Evolutionary conservation across 2,113 vertebrate species (phyloP).

Genomic region (Dolichallabes microphthalmus): DNA sequence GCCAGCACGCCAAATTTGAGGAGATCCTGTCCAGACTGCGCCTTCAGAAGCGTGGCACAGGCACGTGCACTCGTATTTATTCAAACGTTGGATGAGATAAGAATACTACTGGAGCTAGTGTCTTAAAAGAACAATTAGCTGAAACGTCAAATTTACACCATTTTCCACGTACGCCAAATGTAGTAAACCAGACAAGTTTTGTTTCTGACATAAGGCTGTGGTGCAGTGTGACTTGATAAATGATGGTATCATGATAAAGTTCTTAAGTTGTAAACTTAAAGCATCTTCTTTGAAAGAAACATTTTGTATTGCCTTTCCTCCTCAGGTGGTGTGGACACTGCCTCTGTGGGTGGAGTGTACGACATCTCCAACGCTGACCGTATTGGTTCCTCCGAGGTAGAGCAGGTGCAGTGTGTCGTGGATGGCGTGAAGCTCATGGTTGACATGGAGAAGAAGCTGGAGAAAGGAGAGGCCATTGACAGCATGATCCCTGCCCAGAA

Average conservation of each 20-base stretch:
- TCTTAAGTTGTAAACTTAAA: neutral
- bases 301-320: neutral
- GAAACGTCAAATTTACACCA: neutral
- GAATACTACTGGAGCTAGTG: neutral
- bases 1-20: conserved; percentile 89
- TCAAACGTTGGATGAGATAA: neutral
- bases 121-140: neutral
- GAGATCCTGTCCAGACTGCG: conserved; percentile 88
- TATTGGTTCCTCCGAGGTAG: conserved; percentile 89
- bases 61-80: conserved; percentile 58
- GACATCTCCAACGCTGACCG: conserved; percentile 96
- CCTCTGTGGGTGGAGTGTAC: conserved; percentile 87
- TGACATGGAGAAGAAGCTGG: conserved; percentile 97
- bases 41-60: conserved; percentile 94
- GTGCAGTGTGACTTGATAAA: neutral
- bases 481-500: conserved; percentile 95
- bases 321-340: conserved; percentile 91
- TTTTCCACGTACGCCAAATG: neutral
- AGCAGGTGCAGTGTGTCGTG: conserved; percentile 93
- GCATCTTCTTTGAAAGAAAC: neutral
- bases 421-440: conserved; percentile 95
- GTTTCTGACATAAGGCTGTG: neutral
- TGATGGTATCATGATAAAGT: neutral
- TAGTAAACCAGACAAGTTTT: neutral
- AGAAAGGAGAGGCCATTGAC: conserved; percentile 88